Conservation (phyloP, 2,113 vertebrate genomes). For the Notarius quadriscutis region DNA sequence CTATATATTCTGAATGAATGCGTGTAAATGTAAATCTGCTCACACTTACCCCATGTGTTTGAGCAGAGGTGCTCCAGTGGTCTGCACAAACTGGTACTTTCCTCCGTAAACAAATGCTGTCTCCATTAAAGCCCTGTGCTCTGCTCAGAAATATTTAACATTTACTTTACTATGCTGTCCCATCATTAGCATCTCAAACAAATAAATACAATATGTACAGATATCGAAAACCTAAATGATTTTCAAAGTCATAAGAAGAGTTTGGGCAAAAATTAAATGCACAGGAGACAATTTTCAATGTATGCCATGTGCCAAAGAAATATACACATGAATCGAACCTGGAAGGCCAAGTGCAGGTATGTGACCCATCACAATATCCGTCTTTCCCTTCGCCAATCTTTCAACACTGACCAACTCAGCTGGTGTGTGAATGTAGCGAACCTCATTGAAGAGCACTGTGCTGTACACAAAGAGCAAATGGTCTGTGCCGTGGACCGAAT, state of each 20-base stretch:
- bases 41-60: slow-evolving; percentile 77
- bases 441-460: slow-evolving; percentile 89
- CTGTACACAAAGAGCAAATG: slow-evolving; percentile 60
- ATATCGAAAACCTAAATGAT: not conserved
- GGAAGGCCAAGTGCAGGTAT: slow-evolving; percentile 85
- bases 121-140: slow-evolving; percentile 94
- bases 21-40: not conserved
- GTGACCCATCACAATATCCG: slow-evolving; percentile 81
- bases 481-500: not conserved
- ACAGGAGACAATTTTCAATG: not conserved
- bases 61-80: slow-evolving; percentile 81
- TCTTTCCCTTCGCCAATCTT: slow-evolving; percentile 78
- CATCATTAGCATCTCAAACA: not conserved
- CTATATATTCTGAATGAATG: not conserved
- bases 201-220: not conserved
- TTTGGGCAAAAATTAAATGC: not conserved
- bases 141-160: slow-evolving; percentile 60
- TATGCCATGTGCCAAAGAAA: not conserved
- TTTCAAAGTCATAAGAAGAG: not conserved
- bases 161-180: not conserved
- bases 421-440: slow-evolving; percentile 81
- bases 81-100: slow-evolving; percentile 88
- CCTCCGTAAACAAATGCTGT: slow-evolving; percentile 88
- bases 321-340: slow-evolving; percentile 70
- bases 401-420: slow-evolving; percentile 81